Conservation (phyloP, 2,113 vertebrate genomes). For the Dryoscopus gambensis region DNA sequence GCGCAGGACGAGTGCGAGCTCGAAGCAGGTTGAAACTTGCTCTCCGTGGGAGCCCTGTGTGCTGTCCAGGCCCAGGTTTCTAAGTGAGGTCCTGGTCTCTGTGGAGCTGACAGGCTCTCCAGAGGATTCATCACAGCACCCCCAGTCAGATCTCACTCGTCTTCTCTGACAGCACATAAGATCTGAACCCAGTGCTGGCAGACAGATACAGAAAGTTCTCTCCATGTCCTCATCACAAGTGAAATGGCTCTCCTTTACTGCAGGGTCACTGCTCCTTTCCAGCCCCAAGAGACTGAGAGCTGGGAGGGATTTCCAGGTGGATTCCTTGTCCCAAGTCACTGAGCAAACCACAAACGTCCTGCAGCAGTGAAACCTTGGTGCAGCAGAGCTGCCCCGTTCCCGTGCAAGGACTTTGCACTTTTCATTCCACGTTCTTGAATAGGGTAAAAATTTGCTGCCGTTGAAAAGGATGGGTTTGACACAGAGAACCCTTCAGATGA, state of each 20-base stretch:
- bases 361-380: not conserved
- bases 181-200: rapidly evolving
- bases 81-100: not conserved
- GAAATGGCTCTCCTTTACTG: not conserved
- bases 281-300: not conserved
- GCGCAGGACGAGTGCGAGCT: not conserved
- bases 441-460: not conserved
- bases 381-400: not conserved
- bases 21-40: slow-evolving; percentile 35
- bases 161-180: rapidly evolving
- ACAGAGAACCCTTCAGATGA: not conserved
- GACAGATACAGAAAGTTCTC: not conserved
- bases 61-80: not conserved
- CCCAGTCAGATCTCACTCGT: not conserved
- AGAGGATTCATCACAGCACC: not conserved
- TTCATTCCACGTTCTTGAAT: not conserved
- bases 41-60: rapidly evolving
- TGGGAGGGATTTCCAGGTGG: not conserved
- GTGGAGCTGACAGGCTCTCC: not conserved
- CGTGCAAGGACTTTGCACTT: not conserved
- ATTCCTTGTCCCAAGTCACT: not conserved
- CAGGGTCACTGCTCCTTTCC: not conserved
- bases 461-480: not conserved
- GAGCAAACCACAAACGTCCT: not conserved
- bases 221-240: rapidly evolving